Percentiles rank a stretch among this genome's conserved stretches.
phyloP scores from a whole-genome alignment of 2,113 vertebrate genomes.

The Dolichallabes microphthalmus region DNA sequence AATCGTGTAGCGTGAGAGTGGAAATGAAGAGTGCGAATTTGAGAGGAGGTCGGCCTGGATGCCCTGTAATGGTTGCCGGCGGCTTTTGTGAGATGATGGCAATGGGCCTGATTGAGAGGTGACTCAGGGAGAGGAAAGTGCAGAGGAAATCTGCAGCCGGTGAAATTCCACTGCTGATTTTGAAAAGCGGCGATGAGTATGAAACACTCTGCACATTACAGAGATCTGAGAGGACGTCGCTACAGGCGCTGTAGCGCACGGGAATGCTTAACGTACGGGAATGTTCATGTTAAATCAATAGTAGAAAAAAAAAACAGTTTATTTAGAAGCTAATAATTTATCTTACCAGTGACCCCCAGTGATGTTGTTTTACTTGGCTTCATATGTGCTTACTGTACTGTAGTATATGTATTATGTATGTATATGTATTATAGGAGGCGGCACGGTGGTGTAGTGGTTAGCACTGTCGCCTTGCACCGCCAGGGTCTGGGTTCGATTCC shows the following conservation, averaged over 20 bases:
- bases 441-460: no score
- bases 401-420: no score
- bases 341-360: no score
- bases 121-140: conserved; percentile 35
- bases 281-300: no score
- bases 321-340: no score
- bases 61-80: conserved; percentile 19
- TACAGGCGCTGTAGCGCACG: background rate
- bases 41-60: conserved; percentile 11
- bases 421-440: no score
- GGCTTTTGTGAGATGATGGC: conserved; percentile 44
- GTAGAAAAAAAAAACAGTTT: no score
- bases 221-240: background rate
- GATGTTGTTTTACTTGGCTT: no score
- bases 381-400: no score
- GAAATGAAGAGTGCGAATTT: conserved; percentile 11
- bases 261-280: no score
- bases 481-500: no score
- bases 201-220: conserved; percentile 1
- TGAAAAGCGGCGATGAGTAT: conserved; percentile 21
- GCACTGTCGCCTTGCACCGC: no score
- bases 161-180: conserved; percentile 36
- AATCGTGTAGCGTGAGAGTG: conserved; percentile 9
- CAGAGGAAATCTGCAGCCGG: conserved; percentile 3
- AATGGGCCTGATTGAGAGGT: conserved; percentile 40